A percentile compares a stretch with the other conserved stretches of the same genome.
phyloP scores from a whole-genome alignment of 2,797 vertebrate genomes.

The Astyanax mexicanus region DNA sequence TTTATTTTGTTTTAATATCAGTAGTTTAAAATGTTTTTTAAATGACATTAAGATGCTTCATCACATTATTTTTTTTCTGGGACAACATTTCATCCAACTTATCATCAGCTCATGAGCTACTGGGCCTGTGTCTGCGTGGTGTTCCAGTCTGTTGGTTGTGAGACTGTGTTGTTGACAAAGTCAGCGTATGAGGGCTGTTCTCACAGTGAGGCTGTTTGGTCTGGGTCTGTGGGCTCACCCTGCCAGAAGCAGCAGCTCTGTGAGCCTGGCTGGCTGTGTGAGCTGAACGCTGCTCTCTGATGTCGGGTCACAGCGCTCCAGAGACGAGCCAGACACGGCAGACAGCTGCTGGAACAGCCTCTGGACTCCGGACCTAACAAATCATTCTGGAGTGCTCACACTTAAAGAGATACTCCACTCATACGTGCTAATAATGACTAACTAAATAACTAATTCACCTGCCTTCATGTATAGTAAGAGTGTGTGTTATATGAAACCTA shows the following conservation, averaged over 20 bases:
- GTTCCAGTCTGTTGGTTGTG: background rate
- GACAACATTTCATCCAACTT: too few species aligned
- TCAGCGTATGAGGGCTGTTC: background rate
- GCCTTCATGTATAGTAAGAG: too few species aligned
- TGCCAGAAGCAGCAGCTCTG: background rate
- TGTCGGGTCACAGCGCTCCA: background rate
- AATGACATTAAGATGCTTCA: too few species aligned
- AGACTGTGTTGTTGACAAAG: background rate
- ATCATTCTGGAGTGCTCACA: background rate
- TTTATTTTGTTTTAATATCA: too few species aligned
- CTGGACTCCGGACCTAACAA: background rate
- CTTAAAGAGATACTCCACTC: background rate
- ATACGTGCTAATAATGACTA: background rate
- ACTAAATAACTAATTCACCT: too few species aligned
- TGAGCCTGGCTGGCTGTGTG: background rate
- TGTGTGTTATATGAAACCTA: too few species aligned
- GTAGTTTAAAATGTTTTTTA: too few species aligned
- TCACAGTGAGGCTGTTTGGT: background rate
- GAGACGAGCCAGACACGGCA: background rate
- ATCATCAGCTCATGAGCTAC: too few species aligned
- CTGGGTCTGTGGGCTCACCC: background rate
- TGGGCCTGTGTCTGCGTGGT: background rate
- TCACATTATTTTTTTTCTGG: too few species aligned
- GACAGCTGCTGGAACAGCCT: background rate
- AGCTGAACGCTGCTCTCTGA: constrained; percentile 2